Evolutionary conservation across 2,797 vertebrate genomes (phyloP).

Genomic region (Microchirus variegatus): DNA sequence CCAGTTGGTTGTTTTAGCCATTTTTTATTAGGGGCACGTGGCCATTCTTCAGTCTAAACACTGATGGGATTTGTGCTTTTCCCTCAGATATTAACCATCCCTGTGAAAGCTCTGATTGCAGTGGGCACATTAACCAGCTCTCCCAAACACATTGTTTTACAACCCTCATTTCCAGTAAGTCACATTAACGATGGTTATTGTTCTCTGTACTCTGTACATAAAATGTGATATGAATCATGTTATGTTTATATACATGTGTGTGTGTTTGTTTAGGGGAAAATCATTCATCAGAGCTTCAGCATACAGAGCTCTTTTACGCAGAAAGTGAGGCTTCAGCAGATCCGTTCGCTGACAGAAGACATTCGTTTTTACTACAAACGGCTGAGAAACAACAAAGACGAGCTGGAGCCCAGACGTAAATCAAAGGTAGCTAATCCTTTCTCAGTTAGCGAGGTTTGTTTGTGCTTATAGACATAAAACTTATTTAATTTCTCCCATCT

Average conservation of each 20-base stretch:
- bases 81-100: conserved; percentile 93
- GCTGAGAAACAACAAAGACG: conserved; percentile 92
- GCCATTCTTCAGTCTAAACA: background rate
- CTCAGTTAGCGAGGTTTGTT: background rate
- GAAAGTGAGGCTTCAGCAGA: conserved; percentile 94
- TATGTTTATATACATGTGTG: background rate
- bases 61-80: background rate
- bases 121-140: conserved; percentile 92
- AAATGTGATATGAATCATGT: background rate
- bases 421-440: conserved; percentile 86
- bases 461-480: conserved; percentile 6
- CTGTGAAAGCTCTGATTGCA: conserved; percentile 94
- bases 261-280: conserved; percentile 85
- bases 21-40: background rate
- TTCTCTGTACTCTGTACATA: background rate
- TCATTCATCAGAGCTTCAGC: conserved; percentile 95
- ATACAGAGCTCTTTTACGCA: conserved; percentile 97
- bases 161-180: conserved; percentile 95
- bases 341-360: conserved; percentile 92
- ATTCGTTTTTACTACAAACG: conserved; percentile 94
- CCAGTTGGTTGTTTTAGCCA: background rate
- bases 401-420: conserved; percentile 93
- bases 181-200: background rate
- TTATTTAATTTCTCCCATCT: conserved; percentile 47
- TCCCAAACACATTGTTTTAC: conserved; percentile 91